A percentile compares a stretch with the other conserved stretches of the same genome.
These are phyloP conservation scores for Linnaemya tessellans DNA, from an alignment of 2,888 invertebrate genomes.

Conservation along the genomic window DNA sequence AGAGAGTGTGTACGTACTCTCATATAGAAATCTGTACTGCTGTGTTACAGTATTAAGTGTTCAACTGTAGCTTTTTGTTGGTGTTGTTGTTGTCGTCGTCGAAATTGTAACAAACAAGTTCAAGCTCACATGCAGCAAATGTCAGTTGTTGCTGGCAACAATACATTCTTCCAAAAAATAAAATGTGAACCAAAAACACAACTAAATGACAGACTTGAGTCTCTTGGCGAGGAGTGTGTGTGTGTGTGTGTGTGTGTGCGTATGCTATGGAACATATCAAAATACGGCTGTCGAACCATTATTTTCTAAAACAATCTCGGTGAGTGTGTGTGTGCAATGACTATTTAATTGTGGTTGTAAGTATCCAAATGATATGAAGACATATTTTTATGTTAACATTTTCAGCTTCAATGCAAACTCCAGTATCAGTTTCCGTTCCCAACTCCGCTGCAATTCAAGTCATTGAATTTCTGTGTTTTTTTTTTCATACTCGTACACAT, in stretches of 20 bases:
- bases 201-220: conserved; percentile 41
- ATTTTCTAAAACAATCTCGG: conserved; percentile 34
- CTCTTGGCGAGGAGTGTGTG: conserved; percentile 26
- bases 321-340: not conserved
- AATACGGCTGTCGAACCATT: conserved; percentile 55
- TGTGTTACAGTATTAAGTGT: conserved; percentile 32
- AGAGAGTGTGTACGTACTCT: not conserved
- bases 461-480: not conserved
- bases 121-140: conserved; percentile 51
- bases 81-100: conserved; percentile 42
- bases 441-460: conserved; percentile 36
- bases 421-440: conserved; percentile 67
- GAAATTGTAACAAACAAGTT: conserved; percentile 67
- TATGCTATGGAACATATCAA: conserved; percentile 67
- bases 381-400: conserved; percentile 59
- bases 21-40: not conserved
- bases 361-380: conserved; percentile 43
- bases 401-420: conserved; percentile 43
- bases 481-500: too few relatives aligned
- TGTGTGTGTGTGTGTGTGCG: too few relatives aligned
- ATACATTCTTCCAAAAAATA: conserved; percentile 54
- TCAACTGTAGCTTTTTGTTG: not conserved
- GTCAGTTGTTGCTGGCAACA: conserved; percentile 71
- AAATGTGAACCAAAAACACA: conserved; percentile 57
- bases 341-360: conserved; percentile 23